Evolutionary conservation across 2,797 vertebrate species (phyloP), one percentile per base, ranked within the genome.

Genomic region (Enteromius argenteus): DNA sequence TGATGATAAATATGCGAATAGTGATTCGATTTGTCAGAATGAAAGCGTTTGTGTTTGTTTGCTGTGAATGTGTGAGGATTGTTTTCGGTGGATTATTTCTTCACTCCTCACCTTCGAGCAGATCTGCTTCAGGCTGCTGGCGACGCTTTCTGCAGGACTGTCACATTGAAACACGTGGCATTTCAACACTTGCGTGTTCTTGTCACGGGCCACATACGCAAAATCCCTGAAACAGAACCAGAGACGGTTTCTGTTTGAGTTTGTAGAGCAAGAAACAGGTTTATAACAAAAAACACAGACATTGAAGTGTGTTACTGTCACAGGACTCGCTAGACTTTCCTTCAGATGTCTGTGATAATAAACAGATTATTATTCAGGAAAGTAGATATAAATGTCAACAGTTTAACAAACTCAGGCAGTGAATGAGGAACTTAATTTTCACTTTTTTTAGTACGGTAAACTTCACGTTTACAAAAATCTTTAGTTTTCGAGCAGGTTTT

Each of bases 101-200:
- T 64, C 62, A 3, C 62, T 53, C 27, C 84, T 89, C 78, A 87
- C 86, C 86, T 81, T 98, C 77, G 98, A 98, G 92, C 98, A 99
- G 96, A 99, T 99, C 94, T 98, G 97, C 88, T 99, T 97, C 90
- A 99, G 96, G 93, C 97, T 99, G 1, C 98, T 98, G 92, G 98
- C 97, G 2, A 99, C 97, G 94, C 97, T 96, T 92, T 99, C 98
- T 19, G 98, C 98, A 68, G 98, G 97, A 3, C 97, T 98, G 93
- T 99, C 98, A 99, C 98, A 99, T 91, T 98, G 95, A 93, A 99
- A 99, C 89, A 99, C 98, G 93, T 99, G 98, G 93, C 98, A 99
- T 96, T 99, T 99, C 93, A 99, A 92, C 93, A 98, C 97, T 75
- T 96, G 94, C 0, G 98, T 99, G 90, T 99, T 98, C 93, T 96